Percentiles rank a stretch among this genome's conserved stretches.
These are phyloP conservation scores for Cyphomyrus discorhynchus DNA, from an alignment of 2,113 vertebrate genomes.

Conservation along the genomic window DNA sequence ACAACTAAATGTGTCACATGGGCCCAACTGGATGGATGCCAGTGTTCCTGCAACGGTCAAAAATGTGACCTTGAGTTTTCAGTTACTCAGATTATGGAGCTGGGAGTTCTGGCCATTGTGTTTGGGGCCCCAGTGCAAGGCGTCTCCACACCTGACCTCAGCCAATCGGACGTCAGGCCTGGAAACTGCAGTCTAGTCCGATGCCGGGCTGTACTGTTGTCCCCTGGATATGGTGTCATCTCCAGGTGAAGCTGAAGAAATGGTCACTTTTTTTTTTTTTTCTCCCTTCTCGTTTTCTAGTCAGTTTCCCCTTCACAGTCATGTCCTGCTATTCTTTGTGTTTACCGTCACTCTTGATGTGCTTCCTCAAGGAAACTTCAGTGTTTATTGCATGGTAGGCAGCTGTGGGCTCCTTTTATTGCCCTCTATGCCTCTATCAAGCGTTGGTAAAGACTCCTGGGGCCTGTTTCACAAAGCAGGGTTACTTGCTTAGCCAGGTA, in stretches of 20 bases:
- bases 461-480: no score
- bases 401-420: background rate
- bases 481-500: no score
- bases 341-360: background rate
- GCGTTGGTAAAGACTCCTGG: background rate
- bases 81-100: background rate
- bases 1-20: background rate
- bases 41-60: background rate
- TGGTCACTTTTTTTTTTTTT: background rate
- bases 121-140: background rate
- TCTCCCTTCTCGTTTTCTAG: background rate
- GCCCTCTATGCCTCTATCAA: background rate
- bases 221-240: background rate
- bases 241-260: background rate
- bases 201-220: background rate
- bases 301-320: background rate
- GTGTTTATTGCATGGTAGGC: background rate
- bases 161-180: background rate
- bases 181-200: background rate
- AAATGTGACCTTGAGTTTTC: background rate
- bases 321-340: background rate
- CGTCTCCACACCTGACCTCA: background rate
- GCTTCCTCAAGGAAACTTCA: background rate
- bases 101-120: background rate
- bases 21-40: background rate